phyloP scores from a whole-genome alignment of 2,888 invertebrate species.

The Nymphalis c-album region DNA sequence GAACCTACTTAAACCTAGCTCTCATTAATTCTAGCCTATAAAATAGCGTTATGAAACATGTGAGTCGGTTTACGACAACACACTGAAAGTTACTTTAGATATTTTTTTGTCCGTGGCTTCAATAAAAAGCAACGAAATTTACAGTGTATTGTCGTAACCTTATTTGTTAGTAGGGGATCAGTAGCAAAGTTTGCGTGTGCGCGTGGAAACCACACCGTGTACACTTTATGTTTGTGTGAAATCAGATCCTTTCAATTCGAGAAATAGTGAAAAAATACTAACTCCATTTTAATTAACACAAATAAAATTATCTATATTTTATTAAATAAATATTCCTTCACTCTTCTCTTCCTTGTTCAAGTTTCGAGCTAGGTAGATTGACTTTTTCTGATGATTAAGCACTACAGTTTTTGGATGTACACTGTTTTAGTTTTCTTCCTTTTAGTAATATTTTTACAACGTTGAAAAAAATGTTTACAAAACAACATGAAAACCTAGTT shows the following conservation, averaged over 20 bases:
- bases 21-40: constrained; percentile 71
- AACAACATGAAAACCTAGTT: too few relatives aligned
- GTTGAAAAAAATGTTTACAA: too few relatives aligned
- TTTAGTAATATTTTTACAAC: too few relatives aligned
- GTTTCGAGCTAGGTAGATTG: constrained; percentile 21
- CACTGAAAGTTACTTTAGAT: constrained; percentile 44
- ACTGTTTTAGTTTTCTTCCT: too few relatives aligned
- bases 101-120: background rate
- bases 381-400: constrained; percentile 7
- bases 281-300: background rate
- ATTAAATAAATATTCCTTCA: constrained; percentile 11
- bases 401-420: too few relatives aligned
- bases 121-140: background rate
- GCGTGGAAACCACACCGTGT: constrained; percentile 79
- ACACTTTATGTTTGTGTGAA: constrained; percentile 50
- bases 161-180: constrained; percentile 71
- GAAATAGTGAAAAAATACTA: constrained; percentile 14
- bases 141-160: constrained; percentile 63
- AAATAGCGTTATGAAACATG: constrained; percentile 72
- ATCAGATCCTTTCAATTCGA: constrained; percentile 12
- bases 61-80: constrained; percentile 62
- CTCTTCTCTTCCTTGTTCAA: constrained; percentile 4
- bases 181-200: constrained; percentile 77
- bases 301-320: background rate
- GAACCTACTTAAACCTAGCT: constrained; percentile 68